Evolutionary conservation across 1,140 invertebrate genomes (phyloP), one percentile per base, ranked within the genome.

Genomic region (Aleiodes sp.): DNA sequence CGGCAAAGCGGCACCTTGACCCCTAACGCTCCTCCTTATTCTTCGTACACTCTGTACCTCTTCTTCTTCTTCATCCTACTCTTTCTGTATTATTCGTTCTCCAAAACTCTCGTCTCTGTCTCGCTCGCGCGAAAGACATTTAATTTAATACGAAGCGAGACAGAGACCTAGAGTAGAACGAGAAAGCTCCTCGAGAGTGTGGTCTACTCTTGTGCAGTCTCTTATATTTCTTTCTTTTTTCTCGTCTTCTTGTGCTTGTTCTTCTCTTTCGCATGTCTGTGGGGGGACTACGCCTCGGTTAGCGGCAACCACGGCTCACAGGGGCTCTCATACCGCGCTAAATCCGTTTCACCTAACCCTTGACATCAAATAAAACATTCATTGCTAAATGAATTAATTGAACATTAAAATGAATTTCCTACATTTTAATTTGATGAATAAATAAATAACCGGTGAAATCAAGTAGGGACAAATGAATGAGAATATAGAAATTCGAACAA

Each of bases 1-100:
- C n/a, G 71, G 72, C 61, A 10, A 59, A 21, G n/a, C 73, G 60
- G 70, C 73, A 70, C 73, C 73, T 74, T 74, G 73, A 74, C 73
- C 73, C 73, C 73, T 62, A 74, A 62, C 39, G 19, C 43, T 66
- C 65, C 43, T 61, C n/a, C 57, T 26, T 37, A 3, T 39, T 64
- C 64, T 66, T 33, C n/a, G n/a, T 71, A 12, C 33, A 57, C 59
- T 12, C 46, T 33, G 16, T 43, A 41, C 64, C 52, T 60, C 21
- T 56, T 69, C 59, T 56, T 60, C 21, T 56, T 69, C 59, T 68
- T 68, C 37, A 24, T 65, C 65, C 66, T 35, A 63, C 56, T 68
- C 66, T 59, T 61, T 33, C 39, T 33, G 12, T 68, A 60, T 68
- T 37, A 57, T 14, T 29, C 14, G 29, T 14, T 19, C 12, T 37